Base-by-base conservation (phyloP, 2,113 vertebrate genomes). In the Strix aluco region DNA sequence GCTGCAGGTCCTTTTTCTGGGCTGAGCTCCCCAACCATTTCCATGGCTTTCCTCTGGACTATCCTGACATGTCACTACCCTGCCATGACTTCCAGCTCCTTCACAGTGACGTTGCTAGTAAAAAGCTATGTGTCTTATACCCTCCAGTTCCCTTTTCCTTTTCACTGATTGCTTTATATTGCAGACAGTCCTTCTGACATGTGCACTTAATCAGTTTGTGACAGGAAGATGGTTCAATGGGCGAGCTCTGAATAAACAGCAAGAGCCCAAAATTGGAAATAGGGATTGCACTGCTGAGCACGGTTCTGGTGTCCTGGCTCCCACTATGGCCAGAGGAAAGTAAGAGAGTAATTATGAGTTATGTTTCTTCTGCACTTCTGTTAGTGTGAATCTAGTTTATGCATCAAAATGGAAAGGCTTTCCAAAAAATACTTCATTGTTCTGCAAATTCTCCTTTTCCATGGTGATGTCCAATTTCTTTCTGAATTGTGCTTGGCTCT, bases 381-480 rank as follows among this genome's bases (percentile, higher is more conserved):
- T 82, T 89, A 87, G n/a, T 46, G 22, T 89, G 80, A 79, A 86
- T 72, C 75, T 75, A 63, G 66, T 72, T 95, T 72, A 80, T 62
- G 54, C 70, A 87, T 89, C n/a, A 66, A 36, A 92, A 94, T 6
- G 19, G 78, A 77, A 89, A 82, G 38, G 38, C 78, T 94, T 94
- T 87, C 61, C 9, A 92, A 94, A 93, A 95, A 83, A 25, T 32
- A 54, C 44, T 58, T 57, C 5, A 61, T 65, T 81, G 54, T 91
- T 94, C 89, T 87, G 58, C 70, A 95, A n/a, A 75, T 80, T 87
- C 63, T 92, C 54, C 47, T 87, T 92, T 94, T 91, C 89, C 62
- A 13, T 20, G 29, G 21, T 1, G 1, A 74, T 51, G 14, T 90
- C 70, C n/a, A 77, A 40, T 80, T 93, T 78, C 58, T 89, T 80